Evolutionary conservation across 2,797 vertebrate genomes (phyloP).

Genomic region (Vipera ursinii): DNA sequence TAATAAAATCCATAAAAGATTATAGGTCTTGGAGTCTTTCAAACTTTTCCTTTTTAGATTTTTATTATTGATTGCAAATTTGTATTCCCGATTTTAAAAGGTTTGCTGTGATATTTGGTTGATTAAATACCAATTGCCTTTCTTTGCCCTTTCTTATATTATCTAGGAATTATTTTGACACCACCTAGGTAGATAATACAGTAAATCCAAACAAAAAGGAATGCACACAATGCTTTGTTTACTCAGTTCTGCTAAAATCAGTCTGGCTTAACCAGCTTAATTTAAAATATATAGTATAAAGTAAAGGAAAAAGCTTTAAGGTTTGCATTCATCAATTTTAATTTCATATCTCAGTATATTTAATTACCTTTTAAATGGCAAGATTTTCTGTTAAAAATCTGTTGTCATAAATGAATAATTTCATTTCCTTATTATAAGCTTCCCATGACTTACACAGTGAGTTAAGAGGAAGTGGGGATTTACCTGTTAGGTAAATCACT

Average conservation of each 20-base stretch:
- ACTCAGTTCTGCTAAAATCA: not conserved
- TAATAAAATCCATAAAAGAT: not conserved
- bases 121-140: not conserved
- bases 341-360: slow-evolving; percentile 1
- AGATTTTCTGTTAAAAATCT: slow-evolving; percentile 1
- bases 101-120: not conserved
- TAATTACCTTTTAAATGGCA: not conserved
- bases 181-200: not conserved
- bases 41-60: not conserved
- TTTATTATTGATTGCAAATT: not conserved
- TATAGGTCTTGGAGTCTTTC: not conserved
- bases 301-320: not conserved
- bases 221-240: not conserved
- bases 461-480: not conserved
- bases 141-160: not conserved
- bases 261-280: not conserved
- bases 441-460: not conserved
- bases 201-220: not conserved
- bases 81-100: not conserved
- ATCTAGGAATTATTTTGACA: not conserved
- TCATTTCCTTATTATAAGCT: not conserved
- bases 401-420: not conserved
- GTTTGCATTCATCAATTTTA: not conserved
- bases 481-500: not conserved
- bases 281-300: not conserved